phyloP scores from a whole-genome alignment of 2,797 vertebrate species.

The Scyliorhinus canicula region DNA sequence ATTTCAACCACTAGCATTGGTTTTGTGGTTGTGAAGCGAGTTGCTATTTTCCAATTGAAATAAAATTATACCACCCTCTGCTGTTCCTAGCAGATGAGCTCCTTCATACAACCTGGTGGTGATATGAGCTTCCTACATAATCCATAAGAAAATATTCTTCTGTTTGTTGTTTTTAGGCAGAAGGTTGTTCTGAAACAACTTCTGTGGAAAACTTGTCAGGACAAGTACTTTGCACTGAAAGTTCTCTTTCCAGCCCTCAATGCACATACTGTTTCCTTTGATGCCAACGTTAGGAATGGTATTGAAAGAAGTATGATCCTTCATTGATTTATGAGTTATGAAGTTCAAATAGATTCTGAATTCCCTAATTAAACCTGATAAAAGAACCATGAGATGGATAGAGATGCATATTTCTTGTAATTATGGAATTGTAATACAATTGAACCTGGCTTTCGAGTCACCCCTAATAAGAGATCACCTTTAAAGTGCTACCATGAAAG shows the following conservation, averaged over 20 bases:
- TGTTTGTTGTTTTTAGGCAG: neutral
- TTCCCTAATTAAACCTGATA: neutral
- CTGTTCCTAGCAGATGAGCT: neutral
- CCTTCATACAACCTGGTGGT: neutral
- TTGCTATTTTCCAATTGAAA: neutral
- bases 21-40: neutral
- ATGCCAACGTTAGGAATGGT: neutral
- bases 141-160: neutral
- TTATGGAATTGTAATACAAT: neutral
- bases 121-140: neutral
- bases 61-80: neutral
- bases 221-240: neutral
- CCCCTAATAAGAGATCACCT: neutral
- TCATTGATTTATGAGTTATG: neutral
- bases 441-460: neutral
- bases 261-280: neutral
- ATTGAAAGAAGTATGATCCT: neutral
- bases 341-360: neutral
- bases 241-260: neutral
- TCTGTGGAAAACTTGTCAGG: neutral
- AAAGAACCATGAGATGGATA: neutral
- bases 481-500: neutral
- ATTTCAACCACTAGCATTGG: no score
- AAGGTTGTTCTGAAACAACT: neutral
- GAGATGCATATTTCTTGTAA: neutral